phyloP scores from a whole-genome alignment of 2,888 invertebrate genomes.

The Polyommatus icarus region DNA sequence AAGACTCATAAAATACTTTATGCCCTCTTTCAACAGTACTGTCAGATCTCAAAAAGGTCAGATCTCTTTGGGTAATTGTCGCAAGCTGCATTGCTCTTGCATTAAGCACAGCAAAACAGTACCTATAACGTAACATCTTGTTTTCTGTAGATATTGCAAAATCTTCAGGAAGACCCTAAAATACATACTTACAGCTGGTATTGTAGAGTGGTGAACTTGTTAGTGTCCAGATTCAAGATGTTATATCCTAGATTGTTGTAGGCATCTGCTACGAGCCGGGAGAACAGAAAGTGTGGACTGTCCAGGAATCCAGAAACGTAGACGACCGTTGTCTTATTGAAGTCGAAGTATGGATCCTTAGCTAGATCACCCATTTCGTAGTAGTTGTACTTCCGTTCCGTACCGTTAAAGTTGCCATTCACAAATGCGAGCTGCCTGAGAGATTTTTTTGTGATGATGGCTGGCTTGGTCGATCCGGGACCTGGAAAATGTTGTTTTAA shows the following conservation, averaged over 20 bases:
- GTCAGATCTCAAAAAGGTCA: too few species aligned
- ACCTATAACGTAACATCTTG: too few species aligned
- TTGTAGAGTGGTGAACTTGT: conserved; percentile 48
- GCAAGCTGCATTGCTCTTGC: too few species aligned
- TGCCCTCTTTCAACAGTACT: too few species aligned
- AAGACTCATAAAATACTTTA: too few species aligned
- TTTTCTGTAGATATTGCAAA: not conserved
- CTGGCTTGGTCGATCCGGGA: conserved; percentile 11
- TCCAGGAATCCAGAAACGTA: conserved; percentile 62
- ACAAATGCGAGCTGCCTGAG: not conserved
- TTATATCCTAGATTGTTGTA: conserved; percentile 56
- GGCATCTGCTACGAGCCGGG: conserved; percentile 41
- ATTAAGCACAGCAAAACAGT: not conserved
- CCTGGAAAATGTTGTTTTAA: not conserved
- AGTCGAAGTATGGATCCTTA: conserved; percentile 49
- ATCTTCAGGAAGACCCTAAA: too few species aligned
- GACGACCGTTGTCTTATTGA: conserved; percentile 53
- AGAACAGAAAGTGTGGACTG: conserved; percentile 50
- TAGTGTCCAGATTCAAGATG: conserved; percentile 39
- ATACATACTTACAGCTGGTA: conserved; percentile 55
- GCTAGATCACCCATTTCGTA: conserved; percentile 53
- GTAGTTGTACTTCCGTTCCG: conserved; percentile 50
- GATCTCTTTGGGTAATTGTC: too few species aligned
- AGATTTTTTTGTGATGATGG: conserved; percentile 14
- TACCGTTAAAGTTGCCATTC: not conserved